These are phyloP conservation scores for Chlorodrepanis virens DNA, from an alignment of 2,113 vertebrate genomes.

Conservation along the genomic window DNA sequence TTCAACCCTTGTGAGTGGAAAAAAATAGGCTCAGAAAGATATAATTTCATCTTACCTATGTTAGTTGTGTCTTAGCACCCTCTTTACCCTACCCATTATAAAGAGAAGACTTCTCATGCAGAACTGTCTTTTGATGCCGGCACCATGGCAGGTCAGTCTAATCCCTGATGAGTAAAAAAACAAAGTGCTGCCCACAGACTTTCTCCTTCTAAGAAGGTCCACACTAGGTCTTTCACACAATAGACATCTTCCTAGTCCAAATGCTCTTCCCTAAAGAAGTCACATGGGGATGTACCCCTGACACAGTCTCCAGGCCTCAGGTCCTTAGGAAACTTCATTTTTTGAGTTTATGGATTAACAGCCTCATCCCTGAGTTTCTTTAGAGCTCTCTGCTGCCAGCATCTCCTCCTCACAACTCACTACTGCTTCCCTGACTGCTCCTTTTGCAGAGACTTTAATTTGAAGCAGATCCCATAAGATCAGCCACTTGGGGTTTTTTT, in stretches of 20 bases:
- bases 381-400: background rate
- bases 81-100: background rate
- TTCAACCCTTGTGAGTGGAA: fast-evolving
- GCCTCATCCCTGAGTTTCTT: background rate
- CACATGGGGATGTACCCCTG: background rate
- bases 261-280: background rate
- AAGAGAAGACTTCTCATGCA: background rate
- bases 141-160: background rate
- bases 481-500: background rate
- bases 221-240: background rate
- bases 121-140: background rate
- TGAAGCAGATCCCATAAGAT: background rate
- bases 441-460: background rate
- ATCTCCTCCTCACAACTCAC: background rate
- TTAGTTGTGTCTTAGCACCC: background rate
- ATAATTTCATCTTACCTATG: background rate
- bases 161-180: background rate
- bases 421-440: background rate
- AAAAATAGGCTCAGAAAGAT: background rate
- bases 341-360: background rate
- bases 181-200: background rate
- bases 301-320: background rate
- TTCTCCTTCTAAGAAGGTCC: background rate
- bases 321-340: background rate
- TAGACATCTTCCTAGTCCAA: background rate